Evolutionary conservation across 2,797 vertebrate genomes (phyloP), one percentile per base, ranked within the genome.

Genomic region (Kryptopterus vitreolus): DNA sequence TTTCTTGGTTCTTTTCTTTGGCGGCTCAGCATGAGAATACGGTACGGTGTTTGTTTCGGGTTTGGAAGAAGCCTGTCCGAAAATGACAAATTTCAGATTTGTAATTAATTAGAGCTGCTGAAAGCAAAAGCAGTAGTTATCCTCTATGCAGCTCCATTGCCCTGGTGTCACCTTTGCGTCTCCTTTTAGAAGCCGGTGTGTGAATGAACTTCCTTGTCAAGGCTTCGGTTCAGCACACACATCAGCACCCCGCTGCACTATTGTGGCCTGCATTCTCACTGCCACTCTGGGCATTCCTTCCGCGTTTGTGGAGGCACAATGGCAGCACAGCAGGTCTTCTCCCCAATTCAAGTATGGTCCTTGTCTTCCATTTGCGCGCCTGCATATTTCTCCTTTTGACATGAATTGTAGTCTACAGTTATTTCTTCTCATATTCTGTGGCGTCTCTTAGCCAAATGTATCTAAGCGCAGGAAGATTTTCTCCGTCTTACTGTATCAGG

Each of bases 221-320:
- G 80, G 61, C 80, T 83, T 70, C 58, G 83, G 82, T 83, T 86
- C 82, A 85, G 83, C 83, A 85, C 85, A 86, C 85, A 86, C 85
- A 86, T 86, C 83, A 86, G 82, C 80, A 83, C 83, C 85, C 84
- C 68, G 78, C 84, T 82, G 84, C 52, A 83, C 87, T 80, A 84
- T 85, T 87, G 82, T 86, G 74, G 73, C 35, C 84, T 76, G 79
- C 72, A 84, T 86, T 83, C 85, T 82, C 78, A 71, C 84, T 76
- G 71, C 83, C 52, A 82, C 78, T 78, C 79, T 76, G 71, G 84
- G 59, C 79, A 85, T 86, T 86, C 85, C 81, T 80, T 76, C 78
- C 79, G 82, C 77, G 59, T 81, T 83, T 72, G 75, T 77, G 50
- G 62, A 66, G 63, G 35, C 68, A 85, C 85, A 88, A 87, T 82